phyloP scores from a whole-genome alignment of 2,797 vertebrate species.

The Tympanoctomys barrerae region DNA sequence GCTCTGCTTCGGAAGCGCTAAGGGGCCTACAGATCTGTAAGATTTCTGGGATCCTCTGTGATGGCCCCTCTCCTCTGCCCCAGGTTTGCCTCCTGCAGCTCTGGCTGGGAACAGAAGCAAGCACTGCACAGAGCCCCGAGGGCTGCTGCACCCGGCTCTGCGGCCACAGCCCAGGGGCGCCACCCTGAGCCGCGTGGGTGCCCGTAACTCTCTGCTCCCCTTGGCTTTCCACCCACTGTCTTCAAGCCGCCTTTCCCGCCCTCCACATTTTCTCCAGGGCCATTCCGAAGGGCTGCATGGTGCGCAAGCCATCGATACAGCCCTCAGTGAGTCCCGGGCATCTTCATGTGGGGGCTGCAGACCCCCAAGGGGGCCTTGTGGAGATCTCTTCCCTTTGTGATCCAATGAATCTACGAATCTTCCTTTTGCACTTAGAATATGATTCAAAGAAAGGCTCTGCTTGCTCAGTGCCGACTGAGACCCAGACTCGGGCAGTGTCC shows the following conservation, averaged over 20 bases:
- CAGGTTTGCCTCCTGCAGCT: neutral
- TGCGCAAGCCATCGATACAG: rapidly evolving
- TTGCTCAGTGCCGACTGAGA: neutral
- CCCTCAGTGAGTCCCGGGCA: neutral
- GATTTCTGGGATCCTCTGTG: neutral
- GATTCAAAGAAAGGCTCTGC: neutral
- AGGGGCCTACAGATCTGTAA: neutral
- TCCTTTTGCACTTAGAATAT: neutral
- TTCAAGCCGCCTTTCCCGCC: neutral
- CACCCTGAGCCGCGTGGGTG: neutral
- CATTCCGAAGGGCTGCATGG: neutral
- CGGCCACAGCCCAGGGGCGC: neutral
- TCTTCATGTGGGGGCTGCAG: neutral
- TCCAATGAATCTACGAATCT: neutral
- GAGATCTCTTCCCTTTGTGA: neutral
- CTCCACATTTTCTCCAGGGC: neutral
- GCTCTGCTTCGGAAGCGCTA: neutral
- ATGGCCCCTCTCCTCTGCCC: neutral
- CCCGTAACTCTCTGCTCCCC: neutral
- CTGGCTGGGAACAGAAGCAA: rapidly evolving
- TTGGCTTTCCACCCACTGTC: neutral
- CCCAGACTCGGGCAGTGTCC: neutral
- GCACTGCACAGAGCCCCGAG: neutral
- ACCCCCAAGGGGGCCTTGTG: rapidly evolving
- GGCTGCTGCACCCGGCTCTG: rapidly evolving